Percentiles rank a stretch among this genome's conserved stretches.
These are phyloP conservation scores for Hypomesus transpacificus DNA, from an alignment of 2,113 vertebrate species.

Conservation along the genomic window DNA sequence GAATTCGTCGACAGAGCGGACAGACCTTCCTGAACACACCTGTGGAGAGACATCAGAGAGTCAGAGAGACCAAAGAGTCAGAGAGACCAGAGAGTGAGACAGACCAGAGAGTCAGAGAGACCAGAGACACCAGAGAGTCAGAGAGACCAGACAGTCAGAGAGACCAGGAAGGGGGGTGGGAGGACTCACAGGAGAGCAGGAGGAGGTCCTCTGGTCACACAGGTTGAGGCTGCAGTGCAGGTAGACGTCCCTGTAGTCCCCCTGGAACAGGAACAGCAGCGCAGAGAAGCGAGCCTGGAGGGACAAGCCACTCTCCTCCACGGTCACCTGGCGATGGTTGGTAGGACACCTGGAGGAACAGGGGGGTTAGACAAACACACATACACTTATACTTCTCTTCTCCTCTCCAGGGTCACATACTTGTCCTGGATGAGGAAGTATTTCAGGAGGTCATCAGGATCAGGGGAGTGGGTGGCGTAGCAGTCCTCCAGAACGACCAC, in stretches of 20 bases:
- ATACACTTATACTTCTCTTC: background rate
- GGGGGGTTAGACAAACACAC: background rate
- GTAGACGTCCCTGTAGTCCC: conserved; percentile 18
- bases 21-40: too few species aligned
- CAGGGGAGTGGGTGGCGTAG: conserved; percentile 41
- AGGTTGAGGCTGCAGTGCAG: conserved; percentile 11
- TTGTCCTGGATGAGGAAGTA: conserved; percentile 57
- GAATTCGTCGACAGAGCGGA: too few species aligned
- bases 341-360: conserved; percentile 50
- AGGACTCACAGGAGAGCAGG: conserved; percentile 10
- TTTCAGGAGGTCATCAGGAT: conserved; percentile 13
- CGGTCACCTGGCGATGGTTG: conserved; percentile 33
- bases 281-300: conserved; percentile 6
- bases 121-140: background rate
- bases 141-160: background rate
- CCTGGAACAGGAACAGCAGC: conserved; percentile 41
- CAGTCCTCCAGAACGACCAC: conserved; percentile 59
- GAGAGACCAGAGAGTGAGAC: too few species aligned
- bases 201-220: background rate
- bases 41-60: too few species aligned
- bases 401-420: conserved; percentile 28
- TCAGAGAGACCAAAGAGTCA: too few species aligned
- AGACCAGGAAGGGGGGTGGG: background rate
- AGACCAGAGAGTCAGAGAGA: too few species aligned
- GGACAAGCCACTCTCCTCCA: conserved; percentile 38